These are phyloP conservation scores for Nesogale talazaci DNA, from an alignment of 2,113 vertebrate genomes.

Conservation along the genomic window DNA sequence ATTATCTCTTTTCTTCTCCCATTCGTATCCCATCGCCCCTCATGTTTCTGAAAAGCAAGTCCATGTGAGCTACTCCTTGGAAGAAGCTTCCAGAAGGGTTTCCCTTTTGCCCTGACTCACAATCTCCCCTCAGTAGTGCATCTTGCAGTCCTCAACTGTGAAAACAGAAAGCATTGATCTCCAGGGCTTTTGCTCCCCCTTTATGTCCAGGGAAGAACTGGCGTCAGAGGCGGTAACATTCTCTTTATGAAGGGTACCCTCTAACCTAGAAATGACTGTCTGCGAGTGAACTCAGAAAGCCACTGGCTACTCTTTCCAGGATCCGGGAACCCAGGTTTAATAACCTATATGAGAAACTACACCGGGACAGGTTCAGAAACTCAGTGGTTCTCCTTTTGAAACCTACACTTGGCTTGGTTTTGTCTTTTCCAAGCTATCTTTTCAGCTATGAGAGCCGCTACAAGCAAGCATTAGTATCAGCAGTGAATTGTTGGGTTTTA, in stretches of 20 bases:
- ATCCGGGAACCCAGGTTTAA: neutral
- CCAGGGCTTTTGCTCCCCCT: neutral
- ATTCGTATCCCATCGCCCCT: neutral
- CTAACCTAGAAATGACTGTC: slow-evolving; percentile 35
- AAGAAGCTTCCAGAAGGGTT: neutral
- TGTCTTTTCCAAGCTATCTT: neutral
- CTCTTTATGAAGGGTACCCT: neutral
- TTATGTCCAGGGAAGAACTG: neutral
- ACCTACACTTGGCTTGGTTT: neutral
- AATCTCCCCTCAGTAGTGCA: neutral
- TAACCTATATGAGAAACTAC: neutral
- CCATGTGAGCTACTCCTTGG: slow-evolving; percentile 7
- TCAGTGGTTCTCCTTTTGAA: neutral
- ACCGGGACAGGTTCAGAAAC: neutral
- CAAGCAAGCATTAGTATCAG: slow-evolving; percentile 15
- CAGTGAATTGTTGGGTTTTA: neutral
- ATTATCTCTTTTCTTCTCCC: neutral
- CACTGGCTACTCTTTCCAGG: neutral
- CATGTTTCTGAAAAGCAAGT: slow-evolving; percentile 11
- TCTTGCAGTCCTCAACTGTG: neutral
- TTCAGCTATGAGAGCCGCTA: neutral
- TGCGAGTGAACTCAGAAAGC: neutral
- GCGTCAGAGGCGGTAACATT: neutral
- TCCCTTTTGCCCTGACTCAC: neutral
- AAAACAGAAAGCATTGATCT: neutral